A percentile compares a stretch with the other conserved stretches of the same genome.
Conservation (phyloP, 2,113 vertebrate species). For the Tauraco erythrolophus region DNA sequence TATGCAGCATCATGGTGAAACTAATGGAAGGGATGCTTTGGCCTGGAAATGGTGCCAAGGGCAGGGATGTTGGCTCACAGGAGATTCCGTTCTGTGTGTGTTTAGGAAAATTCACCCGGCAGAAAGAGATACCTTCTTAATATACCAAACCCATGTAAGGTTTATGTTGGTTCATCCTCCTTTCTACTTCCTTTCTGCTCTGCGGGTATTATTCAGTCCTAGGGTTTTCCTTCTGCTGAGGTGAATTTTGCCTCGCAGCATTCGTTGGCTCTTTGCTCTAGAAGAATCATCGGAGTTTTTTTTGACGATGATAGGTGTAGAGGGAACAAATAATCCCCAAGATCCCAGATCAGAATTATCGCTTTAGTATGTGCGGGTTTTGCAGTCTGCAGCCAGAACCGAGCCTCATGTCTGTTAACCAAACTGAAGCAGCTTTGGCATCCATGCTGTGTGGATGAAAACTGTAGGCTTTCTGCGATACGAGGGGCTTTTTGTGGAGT, state of each 20-base stretch:
- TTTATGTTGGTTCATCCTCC: fast-evolving
- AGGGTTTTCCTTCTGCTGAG: fast-evolving
- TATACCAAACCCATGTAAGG: fast-evolving
- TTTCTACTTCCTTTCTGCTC: not conserved
- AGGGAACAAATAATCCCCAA: fast-evolving
- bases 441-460: fast-evolving
- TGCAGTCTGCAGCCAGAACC: not conserved
- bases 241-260: not conserved
- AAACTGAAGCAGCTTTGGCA: not conserved
- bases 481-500: not conserved
- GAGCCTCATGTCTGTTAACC: not conserved
- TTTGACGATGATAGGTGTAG: not conserved
- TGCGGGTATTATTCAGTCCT: not conserved
- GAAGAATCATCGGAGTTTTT: not conserved
- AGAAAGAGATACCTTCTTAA: not conserved
- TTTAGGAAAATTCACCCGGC: not conserved
- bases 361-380: not conserved
- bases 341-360: not conserved
- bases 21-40: not conserved
- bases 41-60: not conserved
- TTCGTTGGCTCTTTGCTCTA: not conserved
- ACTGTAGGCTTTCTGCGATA: not conserved
- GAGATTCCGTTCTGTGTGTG: fast-evolving
- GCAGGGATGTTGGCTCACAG: not conserved
- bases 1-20: not conserved